Evolutionary conservation across 2,113 vertebrate species (phyloP).

Genomic region (Girardinichthys multiradiatus): DNA sequence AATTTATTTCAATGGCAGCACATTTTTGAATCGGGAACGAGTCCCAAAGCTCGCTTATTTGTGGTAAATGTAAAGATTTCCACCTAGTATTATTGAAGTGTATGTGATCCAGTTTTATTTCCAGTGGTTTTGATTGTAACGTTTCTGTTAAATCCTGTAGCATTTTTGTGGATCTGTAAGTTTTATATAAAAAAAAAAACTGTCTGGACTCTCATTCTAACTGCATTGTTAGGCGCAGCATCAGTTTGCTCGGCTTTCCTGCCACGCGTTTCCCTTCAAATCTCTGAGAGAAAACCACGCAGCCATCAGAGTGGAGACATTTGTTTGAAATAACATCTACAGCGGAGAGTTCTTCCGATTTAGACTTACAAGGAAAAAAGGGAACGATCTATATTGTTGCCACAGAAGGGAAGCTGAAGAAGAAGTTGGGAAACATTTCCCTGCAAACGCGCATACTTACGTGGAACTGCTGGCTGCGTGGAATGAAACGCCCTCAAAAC

Average conservation of each 20-base stretch:
- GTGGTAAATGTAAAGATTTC: too few relatives aligned
- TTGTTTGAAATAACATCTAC: background rate
- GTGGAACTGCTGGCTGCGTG: slow-evolving; percentile 22
- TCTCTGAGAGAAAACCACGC: background rate
- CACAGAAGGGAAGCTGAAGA: background rate
- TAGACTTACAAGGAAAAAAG: background rate
- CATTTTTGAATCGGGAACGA: too few relatives aligned
- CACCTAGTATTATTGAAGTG: background rate
- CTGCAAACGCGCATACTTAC: slow-evolving; percentile 54
- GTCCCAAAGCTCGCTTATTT: too few relatives aligned
- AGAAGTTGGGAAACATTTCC: background rate
- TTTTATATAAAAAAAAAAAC: background rate
- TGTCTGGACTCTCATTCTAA: background rate
- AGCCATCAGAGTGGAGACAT: background rate
- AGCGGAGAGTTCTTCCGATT: background rate
- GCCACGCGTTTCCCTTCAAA: slow-evolving; percentile 63
- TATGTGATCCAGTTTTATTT: background rate
- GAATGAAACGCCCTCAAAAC: slow-evolving; percentile 17
- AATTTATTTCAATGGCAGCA: too few relatives aligned
- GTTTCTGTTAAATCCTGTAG: background rate
- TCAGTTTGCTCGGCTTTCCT: slow-evolving; percentile 46
- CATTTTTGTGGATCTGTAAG: background rate
- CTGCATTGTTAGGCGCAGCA: background rate
- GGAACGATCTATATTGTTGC: background rate
- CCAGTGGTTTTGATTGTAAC: background rate